These are phyloP conservation scores for Charadrius vociferus DNA, from an alignment of 2,113 vertebrate species.

Conservation along the genomic window DNA sequence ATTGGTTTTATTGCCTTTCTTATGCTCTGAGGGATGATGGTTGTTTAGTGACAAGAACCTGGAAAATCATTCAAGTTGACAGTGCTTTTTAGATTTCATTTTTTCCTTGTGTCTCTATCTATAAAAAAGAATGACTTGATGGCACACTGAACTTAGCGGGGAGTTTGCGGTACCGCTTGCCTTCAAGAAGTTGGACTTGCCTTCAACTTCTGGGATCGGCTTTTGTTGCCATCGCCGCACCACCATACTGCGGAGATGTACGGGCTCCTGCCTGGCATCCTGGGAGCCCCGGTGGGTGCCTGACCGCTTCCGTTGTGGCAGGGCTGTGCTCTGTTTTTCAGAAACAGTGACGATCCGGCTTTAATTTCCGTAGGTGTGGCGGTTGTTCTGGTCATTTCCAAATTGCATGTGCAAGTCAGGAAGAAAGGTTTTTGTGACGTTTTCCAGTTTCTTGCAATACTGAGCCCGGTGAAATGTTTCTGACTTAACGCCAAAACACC, in stretches of 20 bases:
- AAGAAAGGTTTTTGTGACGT: neutral
- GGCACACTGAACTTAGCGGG: neutral
- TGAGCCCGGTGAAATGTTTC: neutral
- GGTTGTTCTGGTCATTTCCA: neutral
- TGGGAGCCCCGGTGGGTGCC: neutral
- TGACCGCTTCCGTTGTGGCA: neutral
- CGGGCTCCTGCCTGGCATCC: no score
- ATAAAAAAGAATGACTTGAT: neutral
- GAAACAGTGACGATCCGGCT: neutral
- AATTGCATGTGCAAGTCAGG: accelerated
- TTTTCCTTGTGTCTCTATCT: slow-evolving; percentile 32
- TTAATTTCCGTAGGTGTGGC: accelerated
- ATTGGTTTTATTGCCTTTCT: slow-evolving; percentile 58
- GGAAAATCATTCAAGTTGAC: slow-evolving; percentile 63
- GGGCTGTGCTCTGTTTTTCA: neutral
- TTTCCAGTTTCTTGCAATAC: neutral
- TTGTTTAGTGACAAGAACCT: slow-evolving; percentile 60
- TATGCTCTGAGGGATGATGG: slow-evolving; percentile 60
- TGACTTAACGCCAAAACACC: neutral
- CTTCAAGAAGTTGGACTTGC: no score
- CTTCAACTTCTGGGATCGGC: neutral
- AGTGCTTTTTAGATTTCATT: slow-evolving; percentile 50
- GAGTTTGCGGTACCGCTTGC: neutral
- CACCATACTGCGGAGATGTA: accelerated
- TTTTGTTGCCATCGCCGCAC: neutral